Base-by-base conservation (phyloP, 2,113 vertebrate species). In the Alexandromys fortis region DNA sequence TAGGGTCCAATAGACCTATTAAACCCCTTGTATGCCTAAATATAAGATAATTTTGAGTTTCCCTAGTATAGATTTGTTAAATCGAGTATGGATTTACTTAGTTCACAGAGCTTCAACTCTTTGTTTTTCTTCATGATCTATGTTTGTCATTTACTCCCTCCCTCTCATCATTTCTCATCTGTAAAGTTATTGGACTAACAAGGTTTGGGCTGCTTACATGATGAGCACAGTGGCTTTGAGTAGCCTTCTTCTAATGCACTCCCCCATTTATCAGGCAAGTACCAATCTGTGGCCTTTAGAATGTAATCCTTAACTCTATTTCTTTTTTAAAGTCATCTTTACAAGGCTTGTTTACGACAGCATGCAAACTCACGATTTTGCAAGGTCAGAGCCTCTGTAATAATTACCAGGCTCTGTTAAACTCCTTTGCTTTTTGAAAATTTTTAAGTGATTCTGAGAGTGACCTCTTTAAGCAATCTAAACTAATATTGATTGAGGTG, bases 381-480 rank as follows among this genome's bases (percentile, higher is more conserved):
- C 77, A 52, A 94, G 81, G 75, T 91, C 88, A 96, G 42, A 70
- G 35, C 26, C 61, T 24, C 77, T 63, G 55, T 7, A 96, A 96
- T 89, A 95, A 96, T 97, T 91, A 86, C 38, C 86, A 94, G 86
- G 68, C 83, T 94, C 38, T 86, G 73, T 89, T 96, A 89, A 96
- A 92, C 82, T 86, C 63, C 26, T 63, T 92, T 85, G 35, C 24
- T 77, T 86, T 82, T 55, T 55, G 72, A 45, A 77, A 0, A 55
- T 75, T 92, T 94, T 92, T 89, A 92, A 89, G 78, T 35, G 52
- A 91, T 93, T 94, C 77, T 95, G 76, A 77, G 92, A 89, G 55
- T 91, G 89, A 95, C 89, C 94, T 96, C 95, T 92, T 94, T 79
- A 95, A 95, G 76, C 65, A 86, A 94, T 86, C 76, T 81, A 95